Conservation (phyloP, 1,140 invertebrate species). For the Pomacea maculata region DNA sequence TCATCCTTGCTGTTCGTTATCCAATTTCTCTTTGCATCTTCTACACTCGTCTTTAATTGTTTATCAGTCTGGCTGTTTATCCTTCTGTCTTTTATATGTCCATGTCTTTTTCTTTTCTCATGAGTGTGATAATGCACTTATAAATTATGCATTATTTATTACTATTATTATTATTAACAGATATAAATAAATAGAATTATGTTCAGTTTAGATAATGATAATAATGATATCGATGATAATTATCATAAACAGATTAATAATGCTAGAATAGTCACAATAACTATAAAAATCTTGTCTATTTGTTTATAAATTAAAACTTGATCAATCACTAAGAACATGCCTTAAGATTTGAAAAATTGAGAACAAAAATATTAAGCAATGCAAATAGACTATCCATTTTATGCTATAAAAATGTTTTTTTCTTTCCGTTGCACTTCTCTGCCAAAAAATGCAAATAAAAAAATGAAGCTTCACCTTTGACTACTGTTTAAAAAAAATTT, state of each 20-base stretch:
- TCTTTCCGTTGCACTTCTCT: neutral
- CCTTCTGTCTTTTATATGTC: too few species aligned
- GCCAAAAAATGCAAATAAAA: neutral
- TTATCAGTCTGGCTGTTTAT: too few species aligned
- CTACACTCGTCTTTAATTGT: too few species aligned
- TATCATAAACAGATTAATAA: neutral
- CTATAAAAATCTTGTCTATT: too few species aligned
- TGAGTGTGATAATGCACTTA: too few species aligned
- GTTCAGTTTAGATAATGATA: neutral
- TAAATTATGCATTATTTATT: too few species aligned
- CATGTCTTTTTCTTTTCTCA: too few species aligned
- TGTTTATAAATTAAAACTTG: neutral
- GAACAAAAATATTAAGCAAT: slow-evolving; percentile 1
- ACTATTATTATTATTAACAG: too few species aligned
- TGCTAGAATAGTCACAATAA: neutral
- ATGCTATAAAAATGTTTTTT: neutral
- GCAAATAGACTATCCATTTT: neutral
- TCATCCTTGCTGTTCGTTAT: too few species aligned
- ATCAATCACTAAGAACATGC: neutral
- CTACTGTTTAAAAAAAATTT: neutral
- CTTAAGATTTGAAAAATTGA: neutral
- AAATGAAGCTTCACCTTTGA: neutral
- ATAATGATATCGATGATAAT: neutral
- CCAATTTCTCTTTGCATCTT: too few species aligned
- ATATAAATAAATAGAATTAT: too few species aligned